Percentiles rank a stretch among this genome's conserved stretches.
These are phyloP conservation scores for Apotomis turbidana DNA, from an alignment of 2,888 invertebrate genomes.

Conservation along the genomic window DNA sequence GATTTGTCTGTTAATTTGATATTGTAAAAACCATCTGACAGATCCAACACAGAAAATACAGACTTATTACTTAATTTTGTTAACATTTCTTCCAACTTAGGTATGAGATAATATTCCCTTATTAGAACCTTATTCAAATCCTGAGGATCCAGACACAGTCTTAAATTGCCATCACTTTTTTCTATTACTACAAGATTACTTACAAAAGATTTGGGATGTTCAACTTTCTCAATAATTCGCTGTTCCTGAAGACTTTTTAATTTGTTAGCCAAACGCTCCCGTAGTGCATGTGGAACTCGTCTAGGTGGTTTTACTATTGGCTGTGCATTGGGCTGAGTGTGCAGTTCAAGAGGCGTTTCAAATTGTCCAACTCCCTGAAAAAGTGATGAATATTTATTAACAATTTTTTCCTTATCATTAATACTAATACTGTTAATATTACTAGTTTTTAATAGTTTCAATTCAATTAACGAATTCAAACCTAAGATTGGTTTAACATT, in stretches of 20 bases:
- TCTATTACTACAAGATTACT: slow-evolving; percentile 46
- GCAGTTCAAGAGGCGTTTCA: slow-evolving; percentile 38
- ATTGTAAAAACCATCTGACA: slow-evolving; percentile 47
- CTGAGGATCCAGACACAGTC: slow-evolving; percentile 45
- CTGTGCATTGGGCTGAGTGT: slow-evolving; percentile 30
- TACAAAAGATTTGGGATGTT: slow-evolving; percentile 42
- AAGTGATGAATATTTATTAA: too few relatives aligned
- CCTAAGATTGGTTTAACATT: too few relatives aligned
- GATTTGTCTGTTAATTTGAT: slow-evolving; percentile 41
- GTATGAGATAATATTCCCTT: slow-evolving; percentile 43
- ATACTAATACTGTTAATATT: too few relatives aligned
- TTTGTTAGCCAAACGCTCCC: slow-evolving; percentile 38
- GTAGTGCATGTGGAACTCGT: slow-evolving; percentile 39
- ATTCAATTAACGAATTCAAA: too few relatives aligned
- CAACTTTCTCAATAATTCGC: slow-evolving; percentile 41
- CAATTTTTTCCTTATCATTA: too few relatives aligned
- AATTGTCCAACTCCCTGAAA: slow-evolving; percentile 42
- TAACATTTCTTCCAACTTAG: slow-evolving; percentile 26
- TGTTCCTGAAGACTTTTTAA: slow-evolving; percentile 37
- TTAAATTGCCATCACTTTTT: slow-evolving; percentile 41
- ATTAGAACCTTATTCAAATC: slow-evolving; percentile 43
- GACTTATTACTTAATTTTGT: slow-evolving; percentile 11
- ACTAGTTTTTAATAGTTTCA: too few relatives aligned
- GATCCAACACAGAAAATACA: slow-evolving; percentile 41
- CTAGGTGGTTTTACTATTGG: slow-evolving; percentile 41